Percentiles rank a stretch among this genome's conserved stretches.
Conservation (phyloP, 2,888 invertebrate species). For the Tetragnatha montana region DNA sequence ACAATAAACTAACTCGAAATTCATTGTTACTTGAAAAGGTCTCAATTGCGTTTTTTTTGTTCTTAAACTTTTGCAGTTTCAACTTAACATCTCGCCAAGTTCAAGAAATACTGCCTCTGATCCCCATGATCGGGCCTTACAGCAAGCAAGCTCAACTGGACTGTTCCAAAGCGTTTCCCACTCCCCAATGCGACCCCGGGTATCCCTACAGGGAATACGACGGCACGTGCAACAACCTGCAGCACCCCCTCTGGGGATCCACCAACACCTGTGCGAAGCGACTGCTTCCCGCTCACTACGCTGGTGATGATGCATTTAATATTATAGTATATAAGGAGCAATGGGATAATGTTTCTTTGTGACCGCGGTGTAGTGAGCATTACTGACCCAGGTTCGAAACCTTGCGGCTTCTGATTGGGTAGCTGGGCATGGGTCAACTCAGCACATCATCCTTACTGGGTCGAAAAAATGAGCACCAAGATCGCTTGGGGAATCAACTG, state of each 20-base stretch:
- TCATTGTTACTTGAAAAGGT: no score
- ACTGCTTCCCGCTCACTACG: neutral
- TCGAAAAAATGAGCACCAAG: no score
- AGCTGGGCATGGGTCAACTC: no score
- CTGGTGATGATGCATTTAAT: neutral
- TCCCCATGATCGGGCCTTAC: neutral
- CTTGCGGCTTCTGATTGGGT: no score
- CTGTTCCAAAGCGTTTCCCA: neutral
- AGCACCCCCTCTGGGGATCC: conserved; percentile 69
- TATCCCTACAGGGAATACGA: conserved; percentile 59
- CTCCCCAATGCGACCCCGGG: conserved; percentile 1
- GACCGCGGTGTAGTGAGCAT: no score
- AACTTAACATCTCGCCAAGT: neutral
- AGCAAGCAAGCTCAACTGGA: neutral
- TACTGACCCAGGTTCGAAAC: no score
- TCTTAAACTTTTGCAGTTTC: conserved; percentile 9
- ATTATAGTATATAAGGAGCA: no score
- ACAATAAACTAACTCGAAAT: no score
- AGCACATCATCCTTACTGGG: no score
- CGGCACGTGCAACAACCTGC: conserved; percentile 72
- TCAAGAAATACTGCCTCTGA: neutral
- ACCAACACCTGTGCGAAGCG: conserved; percentile 40
- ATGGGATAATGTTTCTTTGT: no score
- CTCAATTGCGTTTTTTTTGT: no score
- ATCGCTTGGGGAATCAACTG: no score